A percentile compares a stretch with the other conserved stretches of the same genome.
phyloP scores from a whole-genome alignment of 2,888 invertebrate species.

The Eueremaeus valkanovi region DNA sequence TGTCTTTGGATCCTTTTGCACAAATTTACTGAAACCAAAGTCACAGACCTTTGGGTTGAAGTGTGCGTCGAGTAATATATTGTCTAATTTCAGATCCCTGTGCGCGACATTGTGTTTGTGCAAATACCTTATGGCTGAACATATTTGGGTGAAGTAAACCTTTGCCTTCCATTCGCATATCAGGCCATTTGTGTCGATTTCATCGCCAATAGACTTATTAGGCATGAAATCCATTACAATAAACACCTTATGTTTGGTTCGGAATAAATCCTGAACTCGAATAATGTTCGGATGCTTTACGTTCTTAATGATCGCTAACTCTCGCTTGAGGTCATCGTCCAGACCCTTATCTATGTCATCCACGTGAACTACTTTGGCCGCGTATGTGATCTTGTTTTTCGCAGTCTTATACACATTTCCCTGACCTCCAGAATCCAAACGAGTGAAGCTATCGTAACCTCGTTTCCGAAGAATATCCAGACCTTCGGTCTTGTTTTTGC shows the following conservation, averaged over 20 bases:
- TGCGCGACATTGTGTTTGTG: slow-evolving; percentile 31
- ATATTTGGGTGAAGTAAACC: slow-evolving; percentile 27
- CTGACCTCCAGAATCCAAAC: slow-evolving; percentile 40
- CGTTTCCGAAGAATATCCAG: slow-evolving; percentile 17
- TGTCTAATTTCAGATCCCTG: slow-evolving; percentile 40
- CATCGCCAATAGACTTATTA: slow-evolving; percentile 32
- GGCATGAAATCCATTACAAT: slow-evolving; percentile 40
- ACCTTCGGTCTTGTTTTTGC: not conserved
- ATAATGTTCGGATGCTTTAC: slow-evolving; percentile 35
- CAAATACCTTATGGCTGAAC: slow-evolving; percentile 28
- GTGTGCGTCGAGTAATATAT: slow-evolving; percentile 32
- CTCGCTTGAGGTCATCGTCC: slow-evolving; percentile 36
- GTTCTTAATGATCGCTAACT: slow-evolving; percentile 26
- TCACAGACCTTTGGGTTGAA: slow-evolving; percentile 38
- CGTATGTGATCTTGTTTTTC: slow-evolving; percentile 23
- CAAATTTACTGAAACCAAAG: slow-evolving; percentile 39
- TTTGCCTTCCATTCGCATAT: slow-evolving; percentile 33
- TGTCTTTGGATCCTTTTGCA: not conserved
- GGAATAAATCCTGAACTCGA: slow-evolving; percentile 23
- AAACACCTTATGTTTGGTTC: slow-evolving; percentile 36
- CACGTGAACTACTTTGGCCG: slow-evolving; percentile 41
- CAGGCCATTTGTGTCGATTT: slow-evolving; percentile 3
- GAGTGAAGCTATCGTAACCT: slow-evolving; percentile 25
- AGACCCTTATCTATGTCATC: slow-evolving; percentile 26
- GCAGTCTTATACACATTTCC: slow-evolving; percentile 41